Evolutionary conservation across 2,888 invertebrate genomes (phyloP).

Genomic region (Rhagophthalmus giganteus): DNA sequence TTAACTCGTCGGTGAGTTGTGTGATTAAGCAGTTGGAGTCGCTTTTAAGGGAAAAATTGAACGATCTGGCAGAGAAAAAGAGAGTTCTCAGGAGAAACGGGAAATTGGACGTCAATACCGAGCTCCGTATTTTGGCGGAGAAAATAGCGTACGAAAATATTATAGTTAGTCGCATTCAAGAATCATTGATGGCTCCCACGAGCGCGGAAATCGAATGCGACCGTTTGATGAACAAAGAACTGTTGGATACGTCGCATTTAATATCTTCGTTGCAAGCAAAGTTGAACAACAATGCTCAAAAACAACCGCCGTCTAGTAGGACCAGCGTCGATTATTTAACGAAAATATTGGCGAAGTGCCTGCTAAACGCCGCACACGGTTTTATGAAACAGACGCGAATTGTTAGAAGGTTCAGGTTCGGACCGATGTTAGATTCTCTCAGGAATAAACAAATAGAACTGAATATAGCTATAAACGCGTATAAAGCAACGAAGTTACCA

Average conservation of each 20-base stretch:
- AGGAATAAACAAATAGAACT: slow-evolving; percentile 32
- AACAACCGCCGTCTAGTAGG: slow-evolving; percentile 52
- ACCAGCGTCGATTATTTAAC: slow-evolving; percentile 71
- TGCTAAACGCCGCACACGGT: slow-evolving; percentile 51
- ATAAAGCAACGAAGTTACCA: slow-evolving; percentile 69
- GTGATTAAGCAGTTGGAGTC: slow-evolving; percentile 68
- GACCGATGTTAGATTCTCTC: slow-evolving; percentile 31
- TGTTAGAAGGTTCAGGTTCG: slow-evolving; percentile 10
- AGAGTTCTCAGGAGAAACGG: slow-evolving; percentile 68
- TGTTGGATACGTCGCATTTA: slow-evolving; percentile 75
- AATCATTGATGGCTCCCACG: slow-evolving; percentile 61
- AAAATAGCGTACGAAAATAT: slow-evolving; percentile 81
- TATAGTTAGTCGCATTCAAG: slow-evolving; percentile 63
- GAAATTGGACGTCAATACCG: slow-evolving; percentile 68
- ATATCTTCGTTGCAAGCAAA: slow-evolving; percentile 72
- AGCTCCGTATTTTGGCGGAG: slow-evolving; percentile 74
- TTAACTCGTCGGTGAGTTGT: slow-evolving; percentile 61
- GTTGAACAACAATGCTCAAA: slow-evolving; percentile 60
- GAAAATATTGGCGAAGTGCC: slow-evolving; percentile 73
- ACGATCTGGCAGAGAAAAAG: slow-evolving; percentile 69
- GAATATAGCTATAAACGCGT: slow-evolving; percentile 49
- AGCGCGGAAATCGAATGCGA: slow-evolving; percentile 58
- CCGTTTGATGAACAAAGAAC: slow-evolving; percentile 68
- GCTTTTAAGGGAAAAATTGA: slow-evolving; percentile 69
- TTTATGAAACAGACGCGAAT: slow-evolving; percentile 22